Evolutionary conservation across 2,797 vertebrate species (phyloP), one percentile per base, ranked within the genome.

Genomic region (Serranus cabrilla): DNA sequence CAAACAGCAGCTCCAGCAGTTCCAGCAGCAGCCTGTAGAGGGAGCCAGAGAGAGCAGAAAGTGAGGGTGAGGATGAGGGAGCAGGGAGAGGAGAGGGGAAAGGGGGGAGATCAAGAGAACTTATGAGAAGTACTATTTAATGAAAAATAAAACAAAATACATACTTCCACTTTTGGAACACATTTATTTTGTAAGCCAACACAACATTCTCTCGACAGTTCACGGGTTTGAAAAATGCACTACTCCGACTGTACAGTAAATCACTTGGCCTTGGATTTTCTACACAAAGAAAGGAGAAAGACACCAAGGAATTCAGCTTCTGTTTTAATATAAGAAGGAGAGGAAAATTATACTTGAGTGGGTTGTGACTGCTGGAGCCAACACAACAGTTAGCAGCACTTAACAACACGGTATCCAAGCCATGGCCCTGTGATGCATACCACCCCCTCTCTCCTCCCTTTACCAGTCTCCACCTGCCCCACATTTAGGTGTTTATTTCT

Each of bases 1-100:
- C 98, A 68, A 99, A 99, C 71, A 99, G 83, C 37, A 99, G 93
- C 90, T 99, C 98, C 55, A 99, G 91, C 87, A 99, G 94, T 54
- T 99, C 98, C 92, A 99, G 93, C 71, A 99, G 94, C 71, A 99
- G 92, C 91, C 98, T 99, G 92, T 31, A 80, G 90, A 87, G 82
- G 89, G 91, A 90, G 87, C 63, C 91, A 94, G 73, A 92, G 84
- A 70, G 91, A 49, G 57, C 16, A 74, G 59, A 76, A 79, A 18
- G 52, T 14, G 43, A 57, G 9, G 34, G 18, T 23, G 34, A 46
- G 1, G 12, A 18, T 12, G 20, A 23, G 57, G 40, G 14, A 42
- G 31, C 10, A 56, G 14, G 42, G 4, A 3, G 58, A 25, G 3
- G 58, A 25, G n/a, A 51, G 27, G 11, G 34, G 11, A 31, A 12